phyloP scores from a whole-genome alignment of 2,797 vertebrate genomes.

The Neostethus bicornis region DNA sequence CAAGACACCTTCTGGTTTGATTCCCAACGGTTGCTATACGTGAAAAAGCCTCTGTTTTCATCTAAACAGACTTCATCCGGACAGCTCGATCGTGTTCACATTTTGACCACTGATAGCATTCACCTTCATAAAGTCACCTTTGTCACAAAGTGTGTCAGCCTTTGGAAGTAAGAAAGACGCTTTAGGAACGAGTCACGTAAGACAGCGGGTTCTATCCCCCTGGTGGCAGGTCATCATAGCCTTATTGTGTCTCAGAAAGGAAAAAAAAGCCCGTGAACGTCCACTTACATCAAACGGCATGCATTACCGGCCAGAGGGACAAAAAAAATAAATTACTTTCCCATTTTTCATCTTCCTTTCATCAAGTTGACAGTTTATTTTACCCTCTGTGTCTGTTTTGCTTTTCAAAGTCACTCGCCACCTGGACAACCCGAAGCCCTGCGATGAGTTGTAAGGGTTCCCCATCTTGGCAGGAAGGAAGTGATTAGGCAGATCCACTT shows the following conservation, averaged over 20 bases:
- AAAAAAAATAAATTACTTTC: slow-evolving; percentile 22
- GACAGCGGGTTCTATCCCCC: slow-evolving; percentile 61
- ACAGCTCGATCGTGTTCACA: slow-evolving; percentile 4
- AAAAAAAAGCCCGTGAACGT: slow-evolving; percentile 30
- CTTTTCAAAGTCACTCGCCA: slow-evolving; percentile 62
- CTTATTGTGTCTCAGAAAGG: slow-evolving; percentile 35
- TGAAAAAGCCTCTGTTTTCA: too few species aligned
- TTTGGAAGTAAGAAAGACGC: slow-evolving; percentile 40
- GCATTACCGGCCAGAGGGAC: slow-evolving; percentile 22
- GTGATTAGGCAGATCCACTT: slow-evolving; percentile 68
- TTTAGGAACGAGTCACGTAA: slow-evolving; percentile 54
- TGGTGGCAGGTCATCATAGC: slow-evolving; percentile 45
- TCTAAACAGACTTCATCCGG: slow-evolving; percentile 9
- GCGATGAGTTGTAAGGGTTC: slow-evolving; percentile 38
- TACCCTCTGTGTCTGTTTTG: slow-evolving; percentile 40
- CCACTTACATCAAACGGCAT: slow-evolving; percentile 29
- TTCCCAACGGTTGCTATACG: too few species aligned
- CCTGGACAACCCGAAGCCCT: slow-evolving; percentile 58
- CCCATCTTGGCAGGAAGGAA: slow-evolving; percentile 58
- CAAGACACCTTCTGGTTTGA: too few species aligned
- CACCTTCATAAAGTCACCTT: slow-evolving; percentile 30
- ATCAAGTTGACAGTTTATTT: slow-evolving; percentile 40
- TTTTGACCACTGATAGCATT: slow-evolving; percentile 19
- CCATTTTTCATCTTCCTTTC: slow-evolving; percentile 35
- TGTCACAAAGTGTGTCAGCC: slow-evolving; percentile 43